phyloP scores from a whole-genome alignment of 2,797 vertebrate genomes.

The Eulemur rubriventer region DNA sequence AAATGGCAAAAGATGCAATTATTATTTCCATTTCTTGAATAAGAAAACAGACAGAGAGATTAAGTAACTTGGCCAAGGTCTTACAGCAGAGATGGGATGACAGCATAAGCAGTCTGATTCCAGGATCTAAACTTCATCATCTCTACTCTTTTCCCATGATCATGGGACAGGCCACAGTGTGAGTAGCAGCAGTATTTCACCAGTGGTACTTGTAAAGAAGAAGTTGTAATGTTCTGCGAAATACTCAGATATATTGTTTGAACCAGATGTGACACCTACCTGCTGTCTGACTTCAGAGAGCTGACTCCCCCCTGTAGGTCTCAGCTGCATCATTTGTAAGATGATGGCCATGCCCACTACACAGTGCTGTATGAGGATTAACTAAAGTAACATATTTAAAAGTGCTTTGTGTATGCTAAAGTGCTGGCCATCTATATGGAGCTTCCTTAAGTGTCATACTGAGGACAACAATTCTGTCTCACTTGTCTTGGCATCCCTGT shows the following conservation, averaged over 20 bases:
- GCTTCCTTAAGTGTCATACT: neutral
- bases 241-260: neutral
- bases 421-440: neutral
- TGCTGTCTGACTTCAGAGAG: neutral
- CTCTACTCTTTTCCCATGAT: neutral
- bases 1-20: constrained; percentile 27
- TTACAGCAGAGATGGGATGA: neutral
- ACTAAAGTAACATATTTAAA: neutral
- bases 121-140: neutral
- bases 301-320: neutral
- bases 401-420: neutral
- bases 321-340: neutral
- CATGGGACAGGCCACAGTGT: neutral
- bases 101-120: neutral
- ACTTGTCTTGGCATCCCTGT: neutral
- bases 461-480: neutral
- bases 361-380: neutral
- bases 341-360: neutral
- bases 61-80: neutral
- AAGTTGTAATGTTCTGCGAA: neutral
- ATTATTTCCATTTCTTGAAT: constrained; percentile 15
- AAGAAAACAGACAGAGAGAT: constrained; percentile 5
- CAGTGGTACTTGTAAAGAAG: neutral
- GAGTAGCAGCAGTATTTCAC: neutral
- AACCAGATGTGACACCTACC: neutral